A percentile compares a stretch with the other conserved stretches of the same genome.
Evolutionary conservation across 2,797 vertebrate species (phyloP).

Genomic region (Esox masquinongy): DNA sequence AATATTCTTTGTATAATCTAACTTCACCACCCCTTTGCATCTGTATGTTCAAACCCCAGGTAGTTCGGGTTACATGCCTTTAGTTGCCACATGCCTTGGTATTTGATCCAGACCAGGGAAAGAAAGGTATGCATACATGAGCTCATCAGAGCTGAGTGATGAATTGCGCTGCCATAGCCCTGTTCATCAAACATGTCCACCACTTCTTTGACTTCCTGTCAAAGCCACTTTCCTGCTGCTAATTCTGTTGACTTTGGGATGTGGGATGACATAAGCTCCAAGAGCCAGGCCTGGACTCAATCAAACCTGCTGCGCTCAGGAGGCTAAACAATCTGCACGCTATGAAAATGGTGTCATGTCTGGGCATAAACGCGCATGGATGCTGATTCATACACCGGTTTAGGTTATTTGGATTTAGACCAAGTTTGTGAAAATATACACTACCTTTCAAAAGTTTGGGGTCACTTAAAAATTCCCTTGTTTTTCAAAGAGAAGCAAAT

Average conservation of each 20-base stretch:
- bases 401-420: not conserved
- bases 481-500: no score
- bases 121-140: not conserved
- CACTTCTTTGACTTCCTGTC: conserved; percentile 10
- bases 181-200: conserved; percentile 4
- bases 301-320: not conserved
- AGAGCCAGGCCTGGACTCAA: conserved; percentile 5
- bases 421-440: not conserved
- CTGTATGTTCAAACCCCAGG: not conserved
- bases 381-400: not conserved
- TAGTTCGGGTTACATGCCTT: not conserved
- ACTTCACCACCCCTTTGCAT: not conserved
- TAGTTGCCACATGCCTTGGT: not conserved
- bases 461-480: no score
- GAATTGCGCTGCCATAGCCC: not conserved
- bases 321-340: not conserved
- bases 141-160: not conserved
- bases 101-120: not conserved
- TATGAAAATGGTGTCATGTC: not conserved
- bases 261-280: conserved; percentile 14
- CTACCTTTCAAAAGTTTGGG: no score
- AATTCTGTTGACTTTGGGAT: conserved; percentile 16
- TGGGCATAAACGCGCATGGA: not conserved
- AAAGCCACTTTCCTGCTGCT: conserved; percentile 10
- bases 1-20: not conserved